Evolutionary conservation across 2,113 vertebrate genomes (phyloP).

Genomic region (cattle (Bos taurus)): ARS-UCD2.0 NC_037335.1:86957501-86958000

Average conservation of each 20-base stretch:
- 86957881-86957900: neutral
- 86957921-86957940: no score
- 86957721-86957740: rapidly evolving
- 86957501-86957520: neutral
- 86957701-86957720: rapidly evolving
- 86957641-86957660: rapidly evolving
- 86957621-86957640: rapidly evolving
- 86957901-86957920: neutral
- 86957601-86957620: rapidly evolving
- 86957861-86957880: neutral
- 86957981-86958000: neutral
- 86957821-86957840: neutral
- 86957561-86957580: no score
- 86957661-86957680: no score
- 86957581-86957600: rapidly evolving
- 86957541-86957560: neutral
- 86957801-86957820: no score
- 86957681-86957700: rapidly evolving
- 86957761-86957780: neutral
- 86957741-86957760: no score
- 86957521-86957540: neutral
- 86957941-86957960: no score
- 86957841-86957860: neutral
- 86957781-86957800: neutral
- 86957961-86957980: neutral